Evolutionary conservation across 2,113 vertebrate genomes (phyloP).

Genomic region (Embiotoca jacksoni): DNA sequence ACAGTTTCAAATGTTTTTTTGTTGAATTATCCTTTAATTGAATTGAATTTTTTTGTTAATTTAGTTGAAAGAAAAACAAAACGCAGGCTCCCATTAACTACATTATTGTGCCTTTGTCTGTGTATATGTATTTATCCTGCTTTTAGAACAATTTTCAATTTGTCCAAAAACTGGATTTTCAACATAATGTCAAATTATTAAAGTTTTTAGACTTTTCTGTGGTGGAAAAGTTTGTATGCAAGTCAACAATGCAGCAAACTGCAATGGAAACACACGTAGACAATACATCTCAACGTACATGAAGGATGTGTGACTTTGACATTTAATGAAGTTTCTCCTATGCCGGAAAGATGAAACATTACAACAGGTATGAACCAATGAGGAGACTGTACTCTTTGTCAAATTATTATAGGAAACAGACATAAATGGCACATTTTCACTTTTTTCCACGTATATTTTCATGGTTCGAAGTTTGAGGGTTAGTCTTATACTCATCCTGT

Average conservation of each 20-base stretch:
- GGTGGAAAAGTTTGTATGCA: not conserved
- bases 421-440: not conserved
- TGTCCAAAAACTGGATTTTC: not conserved
- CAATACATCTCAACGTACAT: too few species aligned
- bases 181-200: not conserved
- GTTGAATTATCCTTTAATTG: too few species aligned
- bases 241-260: not conserved
- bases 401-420: slow-evolving; percentile 1
- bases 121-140: not conserved
- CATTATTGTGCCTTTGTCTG: too few species aligned
- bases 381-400: not conserved
- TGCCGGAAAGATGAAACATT: not conserved
- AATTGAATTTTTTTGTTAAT: too few species aligned
- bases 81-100: too few species aligned
- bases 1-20: too few species aligned
- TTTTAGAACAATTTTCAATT: not conserved
- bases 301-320: not conserved
- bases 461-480: not conserved
- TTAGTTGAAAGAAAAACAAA: too few species aligned
- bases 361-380: not conserved
- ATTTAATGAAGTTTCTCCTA: not conserved
- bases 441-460: not conserved
- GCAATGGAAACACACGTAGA: too few species aligned
- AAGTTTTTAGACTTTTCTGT: not conserved
- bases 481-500: not conserved